phyloP scores from a whole-genome alignment of 2,888 invertebrate genomes.

The Erebia aethiops region DNA sequence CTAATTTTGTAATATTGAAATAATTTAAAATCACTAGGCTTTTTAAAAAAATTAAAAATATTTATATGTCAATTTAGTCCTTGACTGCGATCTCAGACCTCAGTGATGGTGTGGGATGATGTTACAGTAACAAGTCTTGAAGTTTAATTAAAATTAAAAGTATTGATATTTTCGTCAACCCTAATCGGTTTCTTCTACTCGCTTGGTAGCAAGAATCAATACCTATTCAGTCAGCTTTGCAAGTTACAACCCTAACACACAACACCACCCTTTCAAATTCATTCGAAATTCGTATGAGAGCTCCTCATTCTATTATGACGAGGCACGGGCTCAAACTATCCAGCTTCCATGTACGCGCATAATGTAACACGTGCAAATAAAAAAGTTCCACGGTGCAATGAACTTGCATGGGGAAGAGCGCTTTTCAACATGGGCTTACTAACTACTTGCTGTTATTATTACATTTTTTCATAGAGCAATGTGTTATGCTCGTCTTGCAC shows the following conservation, averaged over 20 bases:
- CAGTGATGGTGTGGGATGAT: too few species aligned
- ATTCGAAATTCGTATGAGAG: conserved; percentile 52
- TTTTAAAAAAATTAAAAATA: too few species aligned
- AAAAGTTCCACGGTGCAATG: conserved; percentile 33
- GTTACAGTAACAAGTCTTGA: too few species aligned
- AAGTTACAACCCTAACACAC: neutral
- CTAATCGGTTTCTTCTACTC: too few species aligned
- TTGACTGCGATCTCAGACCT: too few species aligned
- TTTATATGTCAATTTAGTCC: too few species aligned
- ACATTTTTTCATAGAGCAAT: conserved; percentile 23
- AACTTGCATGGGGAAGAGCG: conserved; percentile 29
- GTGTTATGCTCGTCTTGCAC: conserved; percentile 13
- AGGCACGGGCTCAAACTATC: conserved; percentile 53
- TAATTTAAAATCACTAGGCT: too few species aligned
- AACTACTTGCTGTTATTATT: conserved; percentile 20
- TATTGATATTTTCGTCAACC: too few species aligned
- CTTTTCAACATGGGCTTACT: conserved; percentile 25
- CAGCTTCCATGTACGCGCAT: conserved; percentile 48
- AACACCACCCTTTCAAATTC: conserved; percentile 29
- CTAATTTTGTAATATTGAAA: too few species aligned
- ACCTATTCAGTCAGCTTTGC: neutral
- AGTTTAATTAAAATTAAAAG: too few species aligned
- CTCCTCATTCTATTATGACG: conserved; percentile 50
- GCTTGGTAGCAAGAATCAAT: too few species aligned
- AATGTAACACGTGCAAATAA: conserved; percentile 42